These are phyloP conservation scores for Caenorhabditis brenneri DNA, from an alignment of 1,140 invertebrate species.

Conservation along the genomic window DNA sequence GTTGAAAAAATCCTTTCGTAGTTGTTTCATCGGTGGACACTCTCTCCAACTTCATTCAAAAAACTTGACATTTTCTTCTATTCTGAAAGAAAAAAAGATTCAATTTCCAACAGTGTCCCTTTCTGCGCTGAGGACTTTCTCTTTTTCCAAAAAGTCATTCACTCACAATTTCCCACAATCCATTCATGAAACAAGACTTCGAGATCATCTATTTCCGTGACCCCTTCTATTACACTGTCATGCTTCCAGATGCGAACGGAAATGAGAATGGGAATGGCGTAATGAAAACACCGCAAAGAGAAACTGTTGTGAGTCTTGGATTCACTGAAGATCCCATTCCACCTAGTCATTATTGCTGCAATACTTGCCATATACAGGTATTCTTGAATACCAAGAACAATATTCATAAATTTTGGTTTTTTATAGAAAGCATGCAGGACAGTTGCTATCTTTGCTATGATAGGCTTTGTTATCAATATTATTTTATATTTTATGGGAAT, in stretches of 20 bases:
- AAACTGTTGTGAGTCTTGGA: conserved; percentile 7
- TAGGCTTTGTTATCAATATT: conserved; percentile 2
- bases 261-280: conserved; percentile 10
- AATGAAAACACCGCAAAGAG: conserved; percentile 23
- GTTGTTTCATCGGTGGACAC: neutral
- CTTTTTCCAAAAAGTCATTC: neutral
- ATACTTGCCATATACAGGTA: conserved; percentile 12
- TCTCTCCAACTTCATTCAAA: neutral
- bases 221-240: conserved; percentile 7
- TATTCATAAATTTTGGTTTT: neutral
- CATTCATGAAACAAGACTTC: neutral
- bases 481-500: conserved; percentile 28
- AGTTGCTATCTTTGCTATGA: conserved; percentile 7
- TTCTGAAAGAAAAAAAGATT: neutral
- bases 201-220: conserved; percentile 2
- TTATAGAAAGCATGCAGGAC: conserved; percentile 28
- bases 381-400: neutral
- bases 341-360: conserved; percentile 27
- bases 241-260: conserved; percentile 30
- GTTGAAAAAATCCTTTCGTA: neutral
- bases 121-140: neutral
- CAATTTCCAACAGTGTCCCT: neutral
- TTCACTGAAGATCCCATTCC: conserved; percentile 24
- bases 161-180: neutral
- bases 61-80: neutral